phyloP scores from a whole-genome alignment of 2,888 invertebrate species.

The Unio delphinus region DNA sequence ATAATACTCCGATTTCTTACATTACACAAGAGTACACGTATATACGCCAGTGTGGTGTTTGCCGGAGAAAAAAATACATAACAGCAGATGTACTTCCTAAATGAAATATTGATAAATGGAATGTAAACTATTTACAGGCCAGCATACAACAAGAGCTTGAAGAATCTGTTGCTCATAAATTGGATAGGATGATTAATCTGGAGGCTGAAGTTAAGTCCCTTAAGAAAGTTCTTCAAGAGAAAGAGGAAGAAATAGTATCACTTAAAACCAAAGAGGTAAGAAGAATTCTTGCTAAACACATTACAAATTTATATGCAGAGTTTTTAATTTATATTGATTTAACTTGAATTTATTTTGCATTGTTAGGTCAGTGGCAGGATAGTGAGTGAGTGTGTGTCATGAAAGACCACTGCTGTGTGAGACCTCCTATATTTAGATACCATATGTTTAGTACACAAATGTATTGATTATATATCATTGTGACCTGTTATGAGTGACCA shows the following conservation, averaged over 20 bases:
- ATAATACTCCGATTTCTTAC: too few relatives aligned
- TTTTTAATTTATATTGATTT: background rate
- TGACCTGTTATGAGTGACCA: too few relatives aligned
- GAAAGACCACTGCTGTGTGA: too few relatives aligned
- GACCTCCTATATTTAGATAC: too few relatives aligned
- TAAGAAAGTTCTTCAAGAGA: conserved; percentile 35
- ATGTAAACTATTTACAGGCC: conserved; percentile 33
- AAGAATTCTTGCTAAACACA: conserved; percentile 7
- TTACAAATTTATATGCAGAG: background rate
- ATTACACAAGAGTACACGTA: too few relatives aligned
- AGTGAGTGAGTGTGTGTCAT: too few relatives aligned
- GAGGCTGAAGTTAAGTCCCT: conserved; percentile 38
- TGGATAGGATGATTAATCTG: conserved; percentile 34
- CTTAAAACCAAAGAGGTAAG: conserved; percentile 24
- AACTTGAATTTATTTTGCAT: background rate
- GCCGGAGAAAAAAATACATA: background rate
- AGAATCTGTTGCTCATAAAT: conserved; percentile 46
- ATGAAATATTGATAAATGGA: background rate
- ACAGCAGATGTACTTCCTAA: background rate
- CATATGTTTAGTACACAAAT: too few relatives aligned
- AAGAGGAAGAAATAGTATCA: conserved; percentile 36
- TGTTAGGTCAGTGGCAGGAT: too few relatives aligned
- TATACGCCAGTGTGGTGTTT: too few relatives aligned
- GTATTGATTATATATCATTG: too few relatives aligned
- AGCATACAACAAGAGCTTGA: conserved; percentile 59